phyloP scores from a whole-genome alignment of 2,888 invertebrate species.

The Apamea crenata region DNA sequence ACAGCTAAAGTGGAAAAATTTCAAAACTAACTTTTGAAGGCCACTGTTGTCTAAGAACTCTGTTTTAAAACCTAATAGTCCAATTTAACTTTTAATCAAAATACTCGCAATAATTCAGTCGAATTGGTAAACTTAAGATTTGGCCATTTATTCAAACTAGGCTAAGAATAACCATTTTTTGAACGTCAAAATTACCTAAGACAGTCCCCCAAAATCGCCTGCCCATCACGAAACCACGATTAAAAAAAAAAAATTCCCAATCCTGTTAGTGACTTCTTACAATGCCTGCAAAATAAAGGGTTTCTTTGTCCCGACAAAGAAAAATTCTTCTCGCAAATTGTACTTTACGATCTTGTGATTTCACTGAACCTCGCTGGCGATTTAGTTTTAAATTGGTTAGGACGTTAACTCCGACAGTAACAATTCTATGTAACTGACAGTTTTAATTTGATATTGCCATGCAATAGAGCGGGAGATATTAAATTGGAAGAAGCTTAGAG shows the following conservation, averaged over 20 bases:
- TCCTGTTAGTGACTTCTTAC: neutral
- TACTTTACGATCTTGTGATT: neutral
- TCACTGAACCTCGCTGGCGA: neutral
- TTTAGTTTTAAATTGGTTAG: slow-evolving; percentile 24
- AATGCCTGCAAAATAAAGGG: neutral
- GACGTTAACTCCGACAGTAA: slow-evolving; percentile 33
- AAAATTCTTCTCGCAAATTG: neutral
- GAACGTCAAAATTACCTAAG: too few relatives aligned
- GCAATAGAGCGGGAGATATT: slow-evolving; percentile 7
- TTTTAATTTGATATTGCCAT: slow-evolving; percentile 28
- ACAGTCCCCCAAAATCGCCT: too few relatives aligned
- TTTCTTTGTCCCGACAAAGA: neutral
- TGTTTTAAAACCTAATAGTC: neutral
- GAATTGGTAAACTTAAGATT: too few relatives aligned
- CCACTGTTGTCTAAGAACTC: neutral
- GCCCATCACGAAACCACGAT: too few relatives aligned
- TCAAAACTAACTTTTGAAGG: too few relatives aligned
- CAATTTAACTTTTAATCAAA: too few relatives aligned
- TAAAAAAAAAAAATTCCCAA: too few relatives aligned
- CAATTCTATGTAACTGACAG: slow-evolving; percentile 19
- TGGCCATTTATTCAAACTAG: too few relatives aligned
- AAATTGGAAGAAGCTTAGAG: neutral
- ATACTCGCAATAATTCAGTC: neutral
- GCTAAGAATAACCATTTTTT: too few relatives aligned
- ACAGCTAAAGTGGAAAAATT: too few relatives aligned